Evolutionary conservation across 2,888 invertebrate species (phyloP), one percentile per base, ranked within the genome.

Genomic region (Hybos culiciformis): DNA sequence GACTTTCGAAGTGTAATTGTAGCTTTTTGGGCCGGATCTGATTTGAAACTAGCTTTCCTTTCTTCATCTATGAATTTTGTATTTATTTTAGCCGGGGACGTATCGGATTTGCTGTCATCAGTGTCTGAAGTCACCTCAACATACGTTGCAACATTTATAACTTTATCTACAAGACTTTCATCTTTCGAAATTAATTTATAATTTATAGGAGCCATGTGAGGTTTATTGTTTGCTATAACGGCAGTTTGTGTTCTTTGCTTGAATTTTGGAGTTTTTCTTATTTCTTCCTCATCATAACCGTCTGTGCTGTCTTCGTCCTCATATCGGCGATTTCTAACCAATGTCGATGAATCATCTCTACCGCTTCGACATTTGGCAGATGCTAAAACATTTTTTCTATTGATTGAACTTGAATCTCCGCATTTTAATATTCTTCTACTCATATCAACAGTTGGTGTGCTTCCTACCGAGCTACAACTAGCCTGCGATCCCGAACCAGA

Each of bases 291-390:
- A 37, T 62, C 60, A 18, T 58, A 60, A 9, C 65, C 64, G 34
- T 67, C 63, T 12, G 63, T 63, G 46, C 67, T 66, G 37, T 75
- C 75, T 56, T 79, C 78, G 46, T 75, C 83, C 36, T 61, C 62
- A 34, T 64, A 62, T 36, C 52, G 52, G n/a, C 65, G 71, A 66
- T 82, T 80, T 55, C 83, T 75, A 50, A 81, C 71, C 37, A 82
- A 77, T 34, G 80, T 81, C 39, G 80, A 70, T 54, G 80, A 81
- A 43, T 77, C 70, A 61, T 83, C 83, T 53, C 78, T 74, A 7
- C 86, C 88, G 60, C 84, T 86, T 55, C 87, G 76, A 59, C 83
- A 84, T 64, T 84, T 82, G 1, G 88, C 86, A 38, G 86, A 87
- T 18, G 87, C 84, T 41, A 90, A 69, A 51, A 90, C 87, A 60